phyloP scores from a whole-genome alignment of 2,113 vertebrate genomes.

The Brachionichthys hirsutus region DNA sequence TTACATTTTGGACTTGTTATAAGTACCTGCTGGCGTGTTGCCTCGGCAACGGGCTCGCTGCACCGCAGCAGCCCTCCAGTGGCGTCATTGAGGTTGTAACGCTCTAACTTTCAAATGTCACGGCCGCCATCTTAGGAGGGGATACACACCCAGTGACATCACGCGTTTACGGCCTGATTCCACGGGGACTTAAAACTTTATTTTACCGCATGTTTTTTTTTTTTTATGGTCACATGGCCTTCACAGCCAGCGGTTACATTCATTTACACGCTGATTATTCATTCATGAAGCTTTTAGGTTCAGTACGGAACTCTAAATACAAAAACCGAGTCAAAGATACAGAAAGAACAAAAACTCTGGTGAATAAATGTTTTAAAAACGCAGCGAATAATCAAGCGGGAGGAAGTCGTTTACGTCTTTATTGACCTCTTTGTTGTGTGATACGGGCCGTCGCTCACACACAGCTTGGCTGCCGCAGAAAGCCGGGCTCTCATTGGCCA shows the following conservation, averaged over 20 bases:
- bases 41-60: slow-evolving; percentile 39
- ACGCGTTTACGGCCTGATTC: too few species aligned
- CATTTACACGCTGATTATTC: slow-evolving; percentile 43
- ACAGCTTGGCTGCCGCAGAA: slow-evolving; percentile 55
- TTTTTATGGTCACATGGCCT: slow-evolving; percentile 24
- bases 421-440: neutral
- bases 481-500: slow-evolving; percentile 64
- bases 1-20: slow-evolving; percentile 62
- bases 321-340: too few species aligned
- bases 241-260: slow-evolving; percentile 21
- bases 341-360: too few species aligned
- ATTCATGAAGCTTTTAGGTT: slow-evolving; percentile 26
- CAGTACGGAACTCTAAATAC: too few species aligned
- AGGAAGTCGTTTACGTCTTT: too few species aligned
- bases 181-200: neutral
- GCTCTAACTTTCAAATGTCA: slow-evolving; percentile 27
- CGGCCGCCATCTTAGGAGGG: slow-evolving; percentile 41
- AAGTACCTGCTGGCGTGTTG: slow-evolving; percentile 59
- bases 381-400: too few species aligned
- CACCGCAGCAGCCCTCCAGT: slow-evolving; percentile 16
- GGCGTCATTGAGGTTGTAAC: slow-evolving; percentile 9
- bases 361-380: too few species aligned
- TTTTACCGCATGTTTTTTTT: slow-evolving; percentile 4
- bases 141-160: neutral
- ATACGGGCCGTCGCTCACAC: neutral